These are phyloP conservation scores for Cochlearius cochlearius DNA, from an alignment of 2,113 vertebrate species.

Conservation along the genomic window DNA sequence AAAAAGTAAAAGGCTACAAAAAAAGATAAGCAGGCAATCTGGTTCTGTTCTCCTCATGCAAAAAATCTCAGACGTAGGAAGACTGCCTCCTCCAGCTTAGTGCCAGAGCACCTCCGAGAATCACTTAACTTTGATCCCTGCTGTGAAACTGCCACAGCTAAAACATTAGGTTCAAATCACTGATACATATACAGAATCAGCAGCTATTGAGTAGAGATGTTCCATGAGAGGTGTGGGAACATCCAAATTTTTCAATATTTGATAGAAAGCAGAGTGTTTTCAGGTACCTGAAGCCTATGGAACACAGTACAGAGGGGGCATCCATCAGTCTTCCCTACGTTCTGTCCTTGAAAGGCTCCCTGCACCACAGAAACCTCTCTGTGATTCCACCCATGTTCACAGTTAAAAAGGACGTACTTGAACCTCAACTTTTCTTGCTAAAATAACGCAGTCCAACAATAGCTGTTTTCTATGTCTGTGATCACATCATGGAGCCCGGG, in stretches of 20 bases:
- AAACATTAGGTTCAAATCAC: neutral
- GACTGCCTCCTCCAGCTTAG: neutral
- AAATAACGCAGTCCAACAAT: neutral
- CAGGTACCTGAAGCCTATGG: neutral
- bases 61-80: neutral
- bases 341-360: neutral
- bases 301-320: neutral
- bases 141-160: neutral
- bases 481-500: accelerated
- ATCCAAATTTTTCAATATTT: neutral
- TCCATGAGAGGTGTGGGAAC: neutral
- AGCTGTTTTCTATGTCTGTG: neutral
- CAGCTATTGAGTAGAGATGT: neutral
- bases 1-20: neutral
- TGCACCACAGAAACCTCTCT: neutral
- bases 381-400: neutral
- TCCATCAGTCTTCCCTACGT: neutral
- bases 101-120: neutral
- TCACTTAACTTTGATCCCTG: neutral
- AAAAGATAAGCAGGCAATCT: neutral
- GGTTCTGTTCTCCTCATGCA: neutral
- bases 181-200: neutral
- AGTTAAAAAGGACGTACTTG: neutral
- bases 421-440: neutral
- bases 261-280: neutral